Evolutionary conservation across 2,113 vertebrate genomes (phyloP), one percentile per base, ranked within the genome.

Genomic region (Natator depressus): DNA sequence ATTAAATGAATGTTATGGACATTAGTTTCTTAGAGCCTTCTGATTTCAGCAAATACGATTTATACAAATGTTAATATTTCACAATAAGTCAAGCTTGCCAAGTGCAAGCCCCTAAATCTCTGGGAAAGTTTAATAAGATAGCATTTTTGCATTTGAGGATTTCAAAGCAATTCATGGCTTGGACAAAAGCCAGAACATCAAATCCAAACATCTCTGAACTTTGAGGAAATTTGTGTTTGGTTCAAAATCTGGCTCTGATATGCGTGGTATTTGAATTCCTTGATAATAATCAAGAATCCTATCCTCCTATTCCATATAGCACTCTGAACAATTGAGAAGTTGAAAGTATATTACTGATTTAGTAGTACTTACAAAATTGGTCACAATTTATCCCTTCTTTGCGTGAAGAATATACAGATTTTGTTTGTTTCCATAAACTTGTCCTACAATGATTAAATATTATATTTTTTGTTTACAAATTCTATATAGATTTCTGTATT

Each of bases 381-480:
- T 89, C 53, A 13, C 24, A 81, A 85, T 10, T 81, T 89, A 5
- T 90, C 11, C 38, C 13, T 83, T 13, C 19, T 49, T 82, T 38
- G 47, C 31, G 51, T 91, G 42, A 89, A 50, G 88, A 94, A 62
- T 79, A 69, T 76, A 49, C 76, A 85, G 38, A 3, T 22, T 59
- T 80, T 87, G 59, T 80, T 49, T 1, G 1, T 65, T 57, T 35
- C 53, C 91, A 29, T 17, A 75, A 12, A 38, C 20, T 91, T 75
- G 49, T 62, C 42, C 90, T 29, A 24, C 38, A 85, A 92, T 93
- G 90, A 93, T 84, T 91, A 42, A 54, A 91, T 51, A 85, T 82
- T 85, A 83, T 79, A 91, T 85, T 75, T 38, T 7, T 42, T 94
- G 82, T 84, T 94, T 92, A 80, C 22, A 94, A 90, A 94, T 84